Evolutionary conservation across 2,113 vertebrate genomes (phyloP).

Genomic region (Oryzias woworae): DNA sequence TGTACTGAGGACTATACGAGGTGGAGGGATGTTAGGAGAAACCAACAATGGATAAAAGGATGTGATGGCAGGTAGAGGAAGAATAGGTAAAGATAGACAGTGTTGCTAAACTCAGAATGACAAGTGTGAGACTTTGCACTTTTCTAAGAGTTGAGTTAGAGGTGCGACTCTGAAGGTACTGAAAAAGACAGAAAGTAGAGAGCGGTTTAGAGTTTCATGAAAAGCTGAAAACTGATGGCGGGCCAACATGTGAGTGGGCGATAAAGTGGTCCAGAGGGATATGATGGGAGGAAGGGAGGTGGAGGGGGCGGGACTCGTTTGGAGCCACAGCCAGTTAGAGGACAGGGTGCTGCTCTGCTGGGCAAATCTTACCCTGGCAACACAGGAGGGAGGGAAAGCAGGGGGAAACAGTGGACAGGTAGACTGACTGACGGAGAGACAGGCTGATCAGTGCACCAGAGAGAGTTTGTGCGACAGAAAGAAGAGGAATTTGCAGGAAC

Average conservation of each 20-base stretch:
- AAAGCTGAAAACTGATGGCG: slow-evolving; percentile 48
- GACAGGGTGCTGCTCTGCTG: slow-evolving; percentile 62
- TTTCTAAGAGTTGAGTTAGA: slow-evolving; percentile 36
- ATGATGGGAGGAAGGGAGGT: slow-evolving; percentile 18
- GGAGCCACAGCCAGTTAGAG: slow-evolving; percentile 69
- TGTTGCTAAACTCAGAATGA: slow-evolving; percentile 25
- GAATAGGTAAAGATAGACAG: slow-evolving; percentile 14
- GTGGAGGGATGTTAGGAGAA: slow-evolving; percentile 19
- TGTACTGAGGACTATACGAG: slow-evolving; percentile 19
- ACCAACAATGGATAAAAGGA: slow-evolving; percentile 22
- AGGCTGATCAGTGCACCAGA: slow-evolving; percentile 64
- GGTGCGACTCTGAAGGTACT: slow-evolving; percentile 22
- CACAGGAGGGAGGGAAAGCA: slow-evolving; percentile 56
- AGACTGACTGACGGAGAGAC: slow-evolving; percentile 68
- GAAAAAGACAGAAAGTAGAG: slow-evolving; percentile 19
- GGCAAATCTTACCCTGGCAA: slow-evolving; percentile 78
- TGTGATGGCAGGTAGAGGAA: slow-evolving; percentile 8
- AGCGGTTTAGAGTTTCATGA: slow-evolving; percentile 16
- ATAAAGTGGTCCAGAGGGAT: slow-evolving; percentile 42
- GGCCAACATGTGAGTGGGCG: slow-evolving; percentile 43
- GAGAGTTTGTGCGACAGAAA: slow-evolving; percentile 18
- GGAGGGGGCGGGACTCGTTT: slow-evolving; percentile 47
- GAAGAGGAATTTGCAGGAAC: background rate
- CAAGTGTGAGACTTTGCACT: slow-evolving; percentile 50
- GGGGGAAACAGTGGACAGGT: slow-evolving; percentile 66